Percentiles rank a stretch among this genome's conserved stretches.
Evolutionary conservation across 1,140 invertebrate genomes (phyloP).

Genomic region (Sarcophaga peregrina): DNA sequence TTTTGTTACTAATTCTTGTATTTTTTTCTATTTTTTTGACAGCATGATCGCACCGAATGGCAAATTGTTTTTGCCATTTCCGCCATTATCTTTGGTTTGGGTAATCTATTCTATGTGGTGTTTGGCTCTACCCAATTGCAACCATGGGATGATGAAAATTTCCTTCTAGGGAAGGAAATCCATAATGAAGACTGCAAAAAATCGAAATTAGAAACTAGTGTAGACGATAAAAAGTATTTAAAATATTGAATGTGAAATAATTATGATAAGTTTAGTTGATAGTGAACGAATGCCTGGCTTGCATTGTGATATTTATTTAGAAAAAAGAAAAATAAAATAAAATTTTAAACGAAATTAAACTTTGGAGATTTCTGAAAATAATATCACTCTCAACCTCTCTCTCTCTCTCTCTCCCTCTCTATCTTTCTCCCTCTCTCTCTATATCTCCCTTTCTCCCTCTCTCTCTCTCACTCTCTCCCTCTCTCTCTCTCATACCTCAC

Average conservation of each 20-base stretch:
- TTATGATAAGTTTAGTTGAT: conserved; percentile 12
- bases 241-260: not conserved
- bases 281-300: not conserved
- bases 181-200: conserved; percentile 26
- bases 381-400: too few species aligned
- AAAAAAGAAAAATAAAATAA: too few species aligned
- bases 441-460: too few species aligned
- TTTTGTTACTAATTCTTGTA: conserved; percentile 41
- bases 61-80: conserved; percentile 81
- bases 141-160: conserved; percentile 69
- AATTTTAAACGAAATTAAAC: too few species aligned
- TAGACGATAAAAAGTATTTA: not conserved
- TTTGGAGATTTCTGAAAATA: too few species aligned
- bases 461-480: too few species aligned
- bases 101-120: conserved; percentile 77
- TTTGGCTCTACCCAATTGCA: conserved; percentile 70
- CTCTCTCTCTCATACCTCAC: too few species aligned
- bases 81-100: conserved; percentile 75
- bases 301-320: conserved; percentile 49
- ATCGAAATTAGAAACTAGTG: not conserved
- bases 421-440: too few species aligned
- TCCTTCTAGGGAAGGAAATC: conserved; percentile 65
- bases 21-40: conserved; percentile 47
- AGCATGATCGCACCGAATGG: conserved; percentile 74
- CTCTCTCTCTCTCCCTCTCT: too few species aligned